Base-by-base conservation (phyloP, 2,888 invertebrate genomes). In the Harpalus rufipes region DNA sequence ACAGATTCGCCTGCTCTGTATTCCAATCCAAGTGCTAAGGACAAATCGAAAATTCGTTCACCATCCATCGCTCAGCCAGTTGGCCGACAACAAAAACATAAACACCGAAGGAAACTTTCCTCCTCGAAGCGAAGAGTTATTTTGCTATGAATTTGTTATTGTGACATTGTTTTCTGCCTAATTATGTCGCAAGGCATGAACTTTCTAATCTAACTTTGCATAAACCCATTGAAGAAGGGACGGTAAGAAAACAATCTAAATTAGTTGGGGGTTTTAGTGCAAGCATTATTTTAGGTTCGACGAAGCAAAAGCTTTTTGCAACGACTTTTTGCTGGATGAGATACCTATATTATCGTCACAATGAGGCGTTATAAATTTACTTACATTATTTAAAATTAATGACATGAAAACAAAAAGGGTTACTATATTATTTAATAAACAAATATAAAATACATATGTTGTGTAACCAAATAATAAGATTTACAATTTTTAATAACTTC, bases 111-210 rank as follows among this genome's bases (percentile, higher is more conserved):
- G n/a, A 59, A 59, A 56, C 56, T 56, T 56, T 56, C 32, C 5
- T 32, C 32, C 44, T 51, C 3, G 10, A 51, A 12, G 10, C 2
- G 44, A 12, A 3, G 44, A 51, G 44, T 51, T 51, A 51, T 51
- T 51, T 51, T 51, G 44, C 44, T 51, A 51, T 51, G 44, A 51
- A 51, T 51, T 51, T 51, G 44, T 59, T 59, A 59, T 59, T 59
- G 59, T 59, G 16, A 59, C 59, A 32, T 4, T 32, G 59, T 59
- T 59, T 59, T 59, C 59, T 7, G 59, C 59, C 59, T 18, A 61
- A 61, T 61, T 51, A 51, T 51, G 44, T 51, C 12, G 44, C 44
- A 51, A 51, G 44, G 5, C 44, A 10, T 12, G 44, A 51, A 51
- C 44, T 51, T 51, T 51, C 44, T 51, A 51, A 51, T 51, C 44